A percentile compares a stretch with the other conserved stretches of the same genome.
phyloP scores from a whole-genome alignment of 2,888 invertebrate species.

The Ornithoptera priamus region DNA sequence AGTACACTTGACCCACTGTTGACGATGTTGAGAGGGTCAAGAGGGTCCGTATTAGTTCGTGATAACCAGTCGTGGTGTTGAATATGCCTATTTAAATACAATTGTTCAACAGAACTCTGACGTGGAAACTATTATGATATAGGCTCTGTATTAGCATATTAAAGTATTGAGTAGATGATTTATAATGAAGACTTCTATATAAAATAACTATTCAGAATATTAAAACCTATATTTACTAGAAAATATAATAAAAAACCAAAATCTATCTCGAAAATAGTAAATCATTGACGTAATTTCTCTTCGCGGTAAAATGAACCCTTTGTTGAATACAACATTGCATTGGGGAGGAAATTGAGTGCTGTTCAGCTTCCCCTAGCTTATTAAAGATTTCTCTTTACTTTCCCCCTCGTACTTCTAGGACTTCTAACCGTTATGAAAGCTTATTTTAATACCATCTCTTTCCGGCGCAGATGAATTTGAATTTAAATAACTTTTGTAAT shows the following conservation, averaged over 20 bases:
- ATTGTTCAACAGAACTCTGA: no score
- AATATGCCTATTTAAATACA: background rate
- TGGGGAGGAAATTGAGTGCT: slow-evolving; percentile 51
- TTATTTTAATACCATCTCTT: no score
- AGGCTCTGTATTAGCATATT: no score
- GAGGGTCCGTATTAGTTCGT: slow-evolving; percentile 2
- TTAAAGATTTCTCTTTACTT: slow-evolving; percentile 2
- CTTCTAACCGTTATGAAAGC: background rate
- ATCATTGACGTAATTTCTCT: background rate
- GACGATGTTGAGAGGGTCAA: slow-evolving; percentile 4
- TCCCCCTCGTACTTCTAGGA: background rate
- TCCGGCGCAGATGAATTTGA: no score
- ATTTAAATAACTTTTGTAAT: no score
- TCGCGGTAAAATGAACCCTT: slow-evolving; percentile 29
- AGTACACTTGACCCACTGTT: slow-evolving; percentile 4
- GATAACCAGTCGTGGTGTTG: background rate
- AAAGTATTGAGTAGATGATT: no score
- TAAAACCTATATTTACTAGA: background rate
- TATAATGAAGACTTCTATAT: background rate
- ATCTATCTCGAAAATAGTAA: background rate
- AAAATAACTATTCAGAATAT: background rate
- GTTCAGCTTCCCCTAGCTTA: slow-evolving; percentile 39
- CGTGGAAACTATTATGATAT: no score
- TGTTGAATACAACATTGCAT: slow-evolving; percentile 63
- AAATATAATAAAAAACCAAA: background rate